These are phyloP conservation scores for Drosophila sucinea DNA, from an alignment of 1,140 invertebrate species.

Conservation along the genomic window DNA sequence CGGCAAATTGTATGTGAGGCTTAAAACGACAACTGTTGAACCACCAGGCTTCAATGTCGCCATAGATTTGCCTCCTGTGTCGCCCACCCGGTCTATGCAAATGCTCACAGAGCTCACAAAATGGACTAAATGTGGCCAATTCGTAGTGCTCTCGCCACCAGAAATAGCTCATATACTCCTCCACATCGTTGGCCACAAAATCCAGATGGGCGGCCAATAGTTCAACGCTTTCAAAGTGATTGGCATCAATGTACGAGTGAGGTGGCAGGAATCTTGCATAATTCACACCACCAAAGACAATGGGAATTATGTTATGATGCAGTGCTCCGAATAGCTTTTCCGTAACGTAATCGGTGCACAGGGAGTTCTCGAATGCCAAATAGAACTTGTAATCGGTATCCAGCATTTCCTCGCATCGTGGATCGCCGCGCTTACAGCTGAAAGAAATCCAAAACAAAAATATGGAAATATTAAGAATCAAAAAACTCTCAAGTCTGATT, in stretches of 20 bases:
- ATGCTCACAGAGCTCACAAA: conserved; percentile 75
- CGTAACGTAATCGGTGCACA: conserved; percentile 85
- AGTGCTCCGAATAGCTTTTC: conserved; percentile 85
- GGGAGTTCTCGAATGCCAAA: conserved; percentile 86
- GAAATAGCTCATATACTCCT: conserved; percentile 84
- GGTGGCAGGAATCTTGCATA: conserved; percentile 85
- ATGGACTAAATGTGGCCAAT: conserved; percentile 52
- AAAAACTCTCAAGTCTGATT: background rate
- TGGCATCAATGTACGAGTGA: conserved; percentile 86
- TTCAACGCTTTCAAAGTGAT: conserved; percentile 84
- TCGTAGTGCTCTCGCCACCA: conserved; percentile 84
- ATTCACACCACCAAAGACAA: conserved; percentile 85
- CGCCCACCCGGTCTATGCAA: conserved; percentile 55
- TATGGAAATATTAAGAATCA: no score
- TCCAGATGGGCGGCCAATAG: conserved; percentile 84
- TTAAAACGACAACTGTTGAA: conserved; percentile 64
- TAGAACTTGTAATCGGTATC: conserved; percentile 86
- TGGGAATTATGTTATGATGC: conserved; percentile 84
- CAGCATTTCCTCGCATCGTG: conserved; percentile 82
- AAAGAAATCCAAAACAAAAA: conserved; percentile 31
- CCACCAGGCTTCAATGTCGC: conserved; percentile 79
- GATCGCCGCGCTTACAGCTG: conserved; percentile 73
- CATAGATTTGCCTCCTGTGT: conserved; percentile 66
- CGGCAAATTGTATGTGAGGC: conserved; percentile 52
- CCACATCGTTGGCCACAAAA: conserved; percentile 82